Evolutionary conservation across 2,888 invertebrate species (phyloP), one percentile per base, ranked within the genome.

Genomic region (Lasioglossum lativentre): DNA sequence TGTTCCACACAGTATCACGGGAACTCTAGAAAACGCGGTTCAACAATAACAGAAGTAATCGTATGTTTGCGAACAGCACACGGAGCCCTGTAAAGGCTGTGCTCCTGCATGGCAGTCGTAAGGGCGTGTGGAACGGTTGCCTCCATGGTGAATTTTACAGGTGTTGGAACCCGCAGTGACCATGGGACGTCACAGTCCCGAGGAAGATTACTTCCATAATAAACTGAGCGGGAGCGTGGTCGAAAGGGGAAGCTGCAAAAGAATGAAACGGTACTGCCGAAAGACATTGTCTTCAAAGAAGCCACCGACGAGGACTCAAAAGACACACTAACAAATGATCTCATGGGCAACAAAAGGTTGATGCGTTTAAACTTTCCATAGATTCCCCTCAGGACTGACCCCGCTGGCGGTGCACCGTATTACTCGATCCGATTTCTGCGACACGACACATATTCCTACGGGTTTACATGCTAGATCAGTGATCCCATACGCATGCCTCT

Each of bases 381-480:
- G 63, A 30, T 30, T 63, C 19, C 30, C 63, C 63, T 63, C 30
- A 63, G 63, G 63, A 63, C 63, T 63, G 30, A 4, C 63, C 30
- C 30, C 30, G 30, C 63, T 63, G 30, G 30, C 63, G 30, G 16
- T 63, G 63, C 63, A 30, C 30, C 63, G 63, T 30, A 30, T 63
- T 63, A 19, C 63, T 63, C 63, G 63, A 63, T 30, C 87, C 77
- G 83, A 90, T 90, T 84, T 86, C 78, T 86, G 83, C 82, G 85
- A 87, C 88, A 86, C 84, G 81, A 89, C 90, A 88, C 87, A 89
- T 89, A 84, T 85, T 83, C 82, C 87, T 89, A 90, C 90, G 81
- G 76, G 76, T 91, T 45, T 89, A 91, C 80, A 75, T 77, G 70
- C 74, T 86, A 88, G 75, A 75, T 87, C 88, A 72, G 80, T 73